Conservation (phyloP, 2,113 vertebrate species). For the Lonchura striata region DNA sequence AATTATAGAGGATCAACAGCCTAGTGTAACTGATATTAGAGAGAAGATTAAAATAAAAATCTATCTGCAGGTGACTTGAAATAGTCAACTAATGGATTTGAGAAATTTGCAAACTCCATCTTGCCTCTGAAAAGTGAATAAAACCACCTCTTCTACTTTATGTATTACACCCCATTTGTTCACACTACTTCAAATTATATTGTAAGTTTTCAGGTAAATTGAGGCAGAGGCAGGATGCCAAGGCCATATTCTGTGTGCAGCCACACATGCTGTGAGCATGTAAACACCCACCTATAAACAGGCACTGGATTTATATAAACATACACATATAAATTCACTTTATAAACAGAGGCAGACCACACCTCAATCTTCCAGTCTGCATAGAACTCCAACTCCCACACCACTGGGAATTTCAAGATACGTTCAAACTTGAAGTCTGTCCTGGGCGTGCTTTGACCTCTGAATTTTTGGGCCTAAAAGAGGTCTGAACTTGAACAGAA, state of each 20-base stretch:
- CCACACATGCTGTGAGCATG: background rate
- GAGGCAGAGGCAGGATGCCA: background rate
- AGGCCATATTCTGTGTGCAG: background rate
- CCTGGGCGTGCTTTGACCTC: background rate
- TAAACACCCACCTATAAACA: background rate
- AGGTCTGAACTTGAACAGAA: background rate
- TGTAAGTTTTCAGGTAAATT: background rate
- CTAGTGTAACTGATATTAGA: background rate
- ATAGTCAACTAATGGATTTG: background rate
- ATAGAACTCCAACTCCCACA: slow-evolving; percentile 3
- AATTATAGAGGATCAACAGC: background rate
- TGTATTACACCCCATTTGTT: background rate
- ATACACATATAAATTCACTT: background rate
- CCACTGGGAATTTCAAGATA: background rate
- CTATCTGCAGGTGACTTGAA: background rate
- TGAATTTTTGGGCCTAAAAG: background rate
- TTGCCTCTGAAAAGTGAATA: background rate
- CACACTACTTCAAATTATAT: background rate
- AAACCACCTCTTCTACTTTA: background rate
- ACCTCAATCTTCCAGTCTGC: background rate
- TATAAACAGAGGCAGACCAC: background rate
- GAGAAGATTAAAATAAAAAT: background rate
- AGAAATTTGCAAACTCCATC: background rate
- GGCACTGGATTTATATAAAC: background rate
- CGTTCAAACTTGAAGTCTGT: background rate